These are phyloP conservation scores for Equus quagga DNA, from an alignment of 2,113 vertebrate genomes.

Conservation along the genomic window DNA sequence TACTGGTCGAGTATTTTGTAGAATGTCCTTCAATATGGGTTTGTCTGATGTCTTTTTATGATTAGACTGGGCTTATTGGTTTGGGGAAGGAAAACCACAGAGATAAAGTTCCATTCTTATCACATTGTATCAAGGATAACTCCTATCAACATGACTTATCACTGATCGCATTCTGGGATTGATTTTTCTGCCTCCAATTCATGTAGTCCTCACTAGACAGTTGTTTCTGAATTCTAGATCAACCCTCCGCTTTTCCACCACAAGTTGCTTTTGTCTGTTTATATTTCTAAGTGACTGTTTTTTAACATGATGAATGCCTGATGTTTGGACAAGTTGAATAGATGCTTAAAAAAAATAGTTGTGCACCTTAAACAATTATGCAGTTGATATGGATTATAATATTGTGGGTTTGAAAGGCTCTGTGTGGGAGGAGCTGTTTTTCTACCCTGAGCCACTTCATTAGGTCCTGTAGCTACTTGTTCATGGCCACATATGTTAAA, in stretches of 20 bases:
- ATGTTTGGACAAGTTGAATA: conserved; percentile 16
- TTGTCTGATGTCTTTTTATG: conserved; percentile 1
- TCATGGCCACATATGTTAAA: neutral
- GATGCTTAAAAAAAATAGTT: neutral
- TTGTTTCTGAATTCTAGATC: conserved; percentile 21
- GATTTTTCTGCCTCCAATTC: conserved; percentile 11
- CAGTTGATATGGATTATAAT: neutral
- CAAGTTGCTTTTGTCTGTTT: conserved; percentile 43
- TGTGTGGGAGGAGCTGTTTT: neutral
- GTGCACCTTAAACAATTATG: neutral
- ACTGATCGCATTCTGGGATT: neutral
- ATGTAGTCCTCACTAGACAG: neutral
- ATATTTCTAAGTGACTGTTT: neutral
- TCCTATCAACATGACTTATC: neutral
- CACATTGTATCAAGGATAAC: neutral
- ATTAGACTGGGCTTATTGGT: neutral
- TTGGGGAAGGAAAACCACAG: conserved; percentile 37
- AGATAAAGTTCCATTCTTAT: neutral
- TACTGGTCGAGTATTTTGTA: neutral
- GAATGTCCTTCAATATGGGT: neutral
- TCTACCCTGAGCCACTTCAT: neutral
- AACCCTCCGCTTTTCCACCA: neutral
- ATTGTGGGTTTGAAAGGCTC: neutral
- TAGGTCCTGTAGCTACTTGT: neutral
- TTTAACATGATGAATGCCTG: conserved; percentile 21